A percentile compares a stretch with the other conserved stretches of the same genome.
These are phyloP conservation scores for Metopia argyrocephala DNA, from an alignment of 2,888 invertebrate genomes.

Conservation along the genomic window DNA sequence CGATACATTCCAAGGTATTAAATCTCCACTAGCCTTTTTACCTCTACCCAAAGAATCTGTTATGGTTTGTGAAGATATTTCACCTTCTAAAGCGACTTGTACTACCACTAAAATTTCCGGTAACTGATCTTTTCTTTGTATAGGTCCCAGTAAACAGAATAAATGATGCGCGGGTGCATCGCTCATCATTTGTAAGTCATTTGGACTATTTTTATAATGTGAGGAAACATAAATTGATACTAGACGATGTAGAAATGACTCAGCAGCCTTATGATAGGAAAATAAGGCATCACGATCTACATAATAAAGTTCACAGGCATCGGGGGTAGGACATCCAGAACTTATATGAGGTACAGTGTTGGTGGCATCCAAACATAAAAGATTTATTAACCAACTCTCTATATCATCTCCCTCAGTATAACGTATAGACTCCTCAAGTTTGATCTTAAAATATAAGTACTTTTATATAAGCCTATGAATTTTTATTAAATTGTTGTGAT, in stretches of 20 bases:
- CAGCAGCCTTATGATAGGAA: constrained; percentile 96
- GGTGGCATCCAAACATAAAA: constrained; percentile 94
- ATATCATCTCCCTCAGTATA: constrained; percentile 92
- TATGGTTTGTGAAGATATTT: constrained; percentile 84
- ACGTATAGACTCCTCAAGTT: constrained; percentile 95
- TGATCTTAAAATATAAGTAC: constrained; percentile 80
- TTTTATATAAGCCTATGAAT: too few relatives aligned
- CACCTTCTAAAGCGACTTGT: constrained; percentile 89
- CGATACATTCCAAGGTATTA: constrained; percentile 99
- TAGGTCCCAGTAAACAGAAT: constrained; percentile 95
- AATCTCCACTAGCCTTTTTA: constrained; percentile 94
- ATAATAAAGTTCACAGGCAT: constrained; percentile 92
- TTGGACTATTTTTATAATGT: constrained; percentile 99
- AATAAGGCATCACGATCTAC: constrained; percentile 96
- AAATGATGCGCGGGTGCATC: constrained; percentile 99
- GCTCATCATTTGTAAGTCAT: constrained; percentile 98
- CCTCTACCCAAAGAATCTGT: constrained; percentile 90
- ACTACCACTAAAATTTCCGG: constrained; percentile 97
- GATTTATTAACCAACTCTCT: constrained; percentile 93
- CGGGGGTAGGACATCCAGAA: constrained; percentile 93
- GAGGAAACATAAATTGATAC: constrained; percentile 97
- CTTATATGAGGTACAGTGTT: constrained; percentile 80
- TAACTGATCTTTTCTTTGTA: constrained; percentile 85
- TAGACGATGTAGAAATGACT: constrained; percentile 93
- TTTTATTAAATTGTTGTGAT: too few relatives aligned